Conservation (phyloP, 2,797 vertebrate species). For the Coccyzus lansbergi region DNA sequence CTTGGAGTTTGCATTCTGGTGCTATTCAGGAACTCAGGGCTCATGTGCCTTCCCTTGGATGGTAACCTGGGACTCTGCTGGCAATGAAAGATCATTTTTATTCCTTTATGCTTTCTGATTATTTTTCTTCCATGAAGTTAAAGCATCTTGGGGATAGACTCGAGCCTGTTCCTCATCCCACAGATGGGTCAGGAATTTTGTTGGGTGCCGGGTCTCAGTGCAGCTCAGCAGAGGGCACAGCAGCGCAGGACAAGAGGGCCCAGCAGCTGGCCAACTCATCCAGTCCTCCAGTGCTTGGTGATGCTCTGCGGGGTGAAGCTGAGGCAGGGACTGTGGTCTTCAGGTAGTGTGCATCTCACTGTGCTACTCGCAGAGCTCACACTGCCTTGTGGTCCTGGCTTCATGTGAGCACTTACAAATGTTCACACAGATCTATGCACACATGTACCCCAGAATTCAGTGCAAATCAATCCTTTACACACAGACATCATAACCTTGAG, state of each 20-base stretch:
- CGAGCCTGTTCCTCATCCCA: background rate
- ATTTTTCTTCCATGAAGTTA: background rate
- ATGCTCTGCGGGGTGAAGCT: background rate
- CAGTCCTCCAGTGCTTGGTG: background rate
- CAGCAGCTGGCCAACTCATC: background rate
- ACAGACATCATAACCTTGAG: background rate
- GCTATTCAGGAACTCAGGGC: background rate
- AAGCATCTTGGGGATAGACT: background rate
- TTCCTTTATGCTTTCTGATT: background rate
- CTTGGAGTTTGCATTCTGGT: accelerated
- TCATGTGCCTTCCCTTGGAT: background rate
- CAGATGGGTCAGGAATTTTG: background rate
- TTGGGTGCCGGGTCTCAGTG: accelerated
- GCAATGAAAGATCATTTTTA: background rate
- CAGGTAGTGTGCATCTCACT: background rate
- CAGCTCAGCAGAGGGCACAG: background rate
- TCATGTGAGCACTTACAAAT: accelerated
- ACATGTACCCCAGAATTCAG: accelerated
- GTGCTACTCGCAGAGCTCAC: background rate
- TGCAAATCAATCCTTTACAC: background rate
- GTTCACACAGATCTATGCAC: accelerated
- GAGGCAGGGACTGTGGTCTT: background rate
- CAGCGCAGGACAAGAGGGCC: background rate
- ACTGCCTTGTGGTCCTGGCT: too few species aligned
- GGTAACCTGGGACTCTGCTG: background rate